Base-by-base conservation (phyloP, 2,113 vertebrate species). In the Elgaria multicarinata region DNA sequence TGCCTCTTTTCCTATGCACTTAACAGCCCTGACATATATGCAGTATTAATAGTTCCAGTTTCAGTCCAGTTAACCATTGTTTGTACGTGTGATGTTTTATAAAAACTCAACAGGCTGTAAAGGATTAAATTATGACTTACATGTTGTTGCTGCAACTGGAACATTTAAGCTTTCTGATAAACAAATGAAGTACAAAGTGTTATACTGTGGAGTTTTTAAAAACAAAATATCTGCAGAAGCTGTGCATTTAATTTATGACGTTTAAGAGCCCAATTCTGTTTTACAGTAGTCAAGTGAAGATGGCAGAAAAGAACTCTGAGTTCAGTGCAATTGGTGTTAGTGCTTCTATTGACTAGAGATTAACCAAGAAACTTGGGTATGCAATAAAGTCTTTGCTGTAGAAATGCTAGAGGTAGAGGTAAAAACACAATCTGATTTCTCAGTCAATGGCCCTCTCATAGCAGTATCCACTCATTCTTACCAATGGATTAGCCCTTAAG, bases 11-110 rank as follows among this genome's bases (percentile, higher is more conserved):
- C 28, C 81, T 85, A 78, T 33, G 36, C 26, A 55, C 76, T 91
- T 92, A 89, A 55, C 3, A 76, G 72, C 12, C 44, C 64, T 78
- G 28, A 88, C 36, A 4, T 84, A 18, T 71, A 87, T 64, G 24
- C 67, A 81, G 89, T 93, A 87, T 90, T 67, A 85, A 83, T 91
- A 94, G 77, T 95, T 95, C 96, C 92, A 92, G 31, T 92, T 89
- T 93, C 75, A 53, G 3, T 26, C 72, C 26, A 76, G 46, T 53
- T 53, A 62, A 74, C 80, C 81, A 62, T 93, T 94, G 85, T 16
- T 87, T 95, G 81, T 95, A 88, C 96, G 88, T 91, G 92, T 92
- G 95, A 80, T 95, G 86, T 96, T 96, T 97, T 96, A 96, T 94
- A 95, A 94, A 72, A 82, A 82, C 44, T 53, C 33, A 28, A 18